Base-by-base conservation (phyloP, 2,888 invertebrate species). In the Callinectes sapidus region DNA sequence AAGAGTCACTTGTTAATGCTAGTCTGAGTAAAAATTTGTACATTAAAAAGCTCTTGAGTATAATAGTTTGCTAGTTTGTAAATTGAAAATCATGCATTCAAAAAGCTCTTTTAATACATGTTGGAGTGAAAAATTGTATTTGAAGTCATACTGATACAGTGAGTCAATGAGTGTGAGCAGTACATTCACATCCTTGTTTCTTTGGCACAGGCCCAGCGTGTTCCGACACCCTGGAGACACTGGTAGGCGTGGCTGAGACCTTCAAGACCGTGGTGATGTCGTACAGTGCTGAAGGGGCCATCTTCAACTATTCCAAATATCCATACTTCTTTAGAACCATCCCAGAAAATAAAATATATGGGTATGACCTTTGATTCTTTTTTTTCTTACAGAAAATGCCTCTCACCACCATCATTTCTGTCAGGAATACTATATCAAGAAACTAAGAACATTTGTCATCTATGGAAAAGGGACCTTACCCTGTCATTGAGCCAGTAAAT, bases 251-350 rank as follows among this genome's bases (percentile, higher is more conserved):
- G 2, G 97, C 98, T 0, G 97, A 97, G 94, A 97, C 97, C 95
- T 97, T 97, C 95, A 97, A 96, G 94, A 97, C 97, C 90, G 96
- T 97, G 93, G 97, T 97, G 0, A 97, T 98, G 93, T 97, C 97
- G 90, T 98, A 98, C 95, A 97, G 97, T 93, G 98, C 98, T 0
- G 98, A 98, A 95, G 97, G 97, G 0, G 97, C 97, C 1, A 97
- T 97, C 86, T 97, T 97, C 95, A 97, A 97, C 95, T 96, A 97
- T 35, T 96, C 96, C 3, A 97, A 97, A 94, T 98, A 97, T 95
- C 97, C 98, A 0, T 97, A 97, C 95, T 98, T 98, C 96, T 98
- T 97, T 95, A 96, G 98, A 16, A 98, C 98, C 0, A 97, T 98
- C 93, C 98, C 97, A 1, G 97, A 97, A 95, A 97, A 97, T 95